phyloP scores from a whole-genome alignment of 2,888 invertebrate species.

The Agriopis leucophaearia region DNA sequence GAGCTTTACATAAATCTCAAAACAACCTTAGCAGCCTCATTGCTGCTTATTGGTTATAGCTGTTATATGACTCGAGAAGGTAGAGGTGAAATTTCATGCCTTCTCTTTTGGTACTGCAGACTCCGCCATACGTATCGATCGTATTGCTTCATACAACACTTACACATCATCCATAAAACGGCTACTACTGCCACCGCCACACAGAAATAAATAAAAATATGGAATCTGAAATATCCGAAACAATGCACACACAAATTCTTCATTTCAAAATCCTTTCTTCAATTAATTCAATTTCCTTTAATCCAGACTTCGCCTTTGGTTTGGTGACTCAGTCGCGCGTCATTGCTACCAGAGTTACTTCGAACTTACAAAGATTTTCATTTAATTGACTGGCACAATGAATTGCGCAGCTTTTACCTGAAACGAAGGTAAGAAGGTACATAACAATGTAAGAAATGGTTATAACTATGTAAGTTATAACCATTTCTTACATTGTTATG shows the following conservation, averaged over 20 bases:
- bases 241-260: conserved; percentile 38
- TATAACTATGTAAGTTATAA: conserved; percentile 17
- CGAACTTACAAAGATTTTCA: conserved; percentile 13
- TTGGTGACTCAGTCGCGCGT: conserved; percentile 18
- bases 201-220: conserved; percentile 33
- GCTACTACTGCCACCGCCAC: conserved; percentile 1
- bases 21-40: background rate
- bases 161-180: conserved; percentile 11
- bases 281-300: conserved; percentile 14
- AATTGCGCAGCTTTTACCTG: conserved; percentile 27
- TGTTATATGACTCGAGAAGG: background rate
- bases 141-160: conserved; percentile 10
- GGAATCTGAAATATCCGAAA: conserved; percentile 16
- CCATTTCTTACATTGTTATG: conserved; percentile 16
- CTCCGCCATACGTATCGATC: conserved; percentile 1
- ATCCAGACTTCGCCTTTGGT: conserved; percentile 1
- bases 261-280: too few species aligned
- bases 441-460: conserved; percentile 16
- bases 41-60: background rate
- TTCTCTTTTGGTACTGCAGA: background rate
- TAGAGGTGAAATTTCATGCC: background rate
- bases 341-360: conserved; percentile 11
- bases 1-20: background rate
- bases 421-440: conserved; percentile 22
- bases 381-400: conserved; percentile 23